A percentile compares a stretch with the other conserved stretches of the same genome.
These are phyloP conservation scores for Leptinotarsa juncta DNA, from an alignment of 2,888 invertebrate species.

Conservation along the genomic window DNA sequence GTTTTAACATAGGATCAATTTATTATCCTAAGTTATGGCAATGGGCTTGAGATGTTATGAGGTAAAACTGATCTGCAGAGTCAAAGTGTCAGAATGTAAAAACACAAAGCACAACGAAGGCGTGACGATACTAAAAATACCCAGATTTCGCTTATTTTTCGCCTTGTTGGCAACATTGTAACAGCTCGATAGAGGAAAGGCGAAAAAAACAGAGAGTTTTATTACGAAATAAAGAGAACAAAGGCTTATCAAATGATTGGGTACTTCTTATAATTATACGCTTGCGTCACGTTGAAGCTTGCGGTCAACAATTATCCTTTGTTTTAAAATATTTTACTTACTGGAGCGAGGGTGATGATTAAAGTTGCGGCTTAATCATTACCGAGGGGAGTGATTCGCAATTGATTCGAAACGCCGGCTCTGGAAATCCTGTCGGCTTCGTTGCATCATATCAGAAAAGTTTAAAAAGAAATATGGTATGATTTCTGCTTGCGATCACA, in stretches of 20 bases:
- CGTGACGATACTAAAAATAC: no score
- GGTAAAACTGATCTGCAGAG: no score
- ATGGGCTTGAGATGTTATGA: no score
- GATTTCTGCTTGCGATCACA: background rate
- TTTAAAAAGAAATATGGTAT: background rate
- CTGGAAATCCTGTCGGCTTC: background rate
- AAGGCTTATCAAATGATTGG: conserved; percentile 21
- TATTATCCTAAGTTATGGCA: no score
- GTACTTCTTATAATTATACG: conserved; percentile 23
- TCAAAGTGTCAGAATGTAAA: no score
- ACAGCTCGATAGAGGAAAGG: background rate
- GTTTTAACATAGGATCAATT: no score
- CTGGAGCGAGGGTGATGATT: conserved; percentile 25
- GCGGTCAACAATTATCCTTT: conserved; percentile 23
- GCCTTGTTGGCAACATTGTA: background rate
- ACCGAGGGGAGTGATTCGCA: background rate
- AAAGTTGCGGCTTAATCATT: background rate
- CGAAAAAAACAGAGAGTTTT: background rate
- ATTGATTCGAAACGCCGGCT: background rate
- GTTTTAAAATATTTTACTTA: conserved; percentile 23
- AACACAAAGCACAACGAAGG: no score
- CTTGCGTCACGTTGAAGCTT: conserved; percentile 14
- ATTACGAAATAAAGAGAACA: conserved; percentile 18
- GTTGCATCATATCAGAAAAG: background rate
- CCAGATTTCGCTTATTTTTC: no score